These are phyloP conservation scores for Tupaia chinensis DNA, from an alignment of 2,113 vertebrate species.

Conservation along the genomic window DNA sequence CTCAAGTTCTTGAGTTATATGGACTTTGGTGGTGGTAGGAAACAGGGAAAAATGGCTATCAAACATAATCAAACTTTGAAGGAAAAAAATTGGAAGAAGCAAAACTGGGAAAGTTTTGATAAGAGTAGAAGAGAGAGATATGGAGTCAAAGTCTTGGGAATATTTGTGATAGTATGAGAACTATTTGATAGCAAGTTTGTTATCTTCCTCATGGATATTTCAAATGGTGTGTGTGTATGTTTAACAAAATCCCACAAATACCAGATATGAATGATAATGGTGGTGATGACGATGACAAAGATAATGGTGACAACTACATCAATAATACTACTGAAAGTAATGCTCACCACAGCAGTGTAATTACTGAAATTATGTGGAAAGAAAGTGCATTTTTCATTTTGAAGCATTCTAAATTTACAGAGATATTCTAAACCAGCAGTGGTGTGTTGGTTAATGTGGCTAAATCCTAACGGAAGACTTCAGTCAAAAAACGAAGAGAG, in stretches of 20 bases:
- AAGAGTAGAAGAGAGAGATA: not conserved
- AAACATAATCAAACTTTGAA: not conserved
- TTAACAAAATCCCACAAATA: not conserved
- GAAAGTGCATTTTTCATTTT: not conserved
- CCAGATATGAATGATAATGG: not conserved
- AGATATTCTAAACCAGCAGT: not conserved
- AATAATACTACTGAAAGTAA: not conserved
- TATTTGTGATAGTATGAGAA: slow-evolving; percentile 18
- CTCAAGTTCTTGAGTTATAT: not conserved
- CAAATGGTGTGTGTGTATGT: not conserved
- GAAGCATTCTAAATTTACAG: slow-evolving; percentile 15
- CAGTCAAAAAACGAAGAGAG: no score
- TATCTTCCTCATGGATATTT: slow-evolving; percentile 21
- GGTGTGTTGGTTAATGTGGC: no score
- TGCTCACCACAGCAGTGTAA: not conserved
- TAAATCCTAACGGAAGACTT: no score
- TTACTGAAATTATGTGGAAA: not conserved
- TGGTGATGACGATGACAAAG: not conserved
- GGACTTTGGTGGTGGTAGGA: not conserved
- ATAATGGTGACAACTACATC: not conserved
- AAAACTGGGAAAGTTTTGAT: not conserved
- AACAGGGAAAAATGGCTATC: not conserved
- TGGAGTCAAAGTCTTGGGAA: not conserved
- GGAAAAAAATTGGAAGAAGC: not conserved
- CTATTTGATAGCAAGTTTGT: not conserved